phyloP scores from a whole-genome alignment of 2,888 invertebrate genomes.

The Neocrepidodera transversa region DNA sequence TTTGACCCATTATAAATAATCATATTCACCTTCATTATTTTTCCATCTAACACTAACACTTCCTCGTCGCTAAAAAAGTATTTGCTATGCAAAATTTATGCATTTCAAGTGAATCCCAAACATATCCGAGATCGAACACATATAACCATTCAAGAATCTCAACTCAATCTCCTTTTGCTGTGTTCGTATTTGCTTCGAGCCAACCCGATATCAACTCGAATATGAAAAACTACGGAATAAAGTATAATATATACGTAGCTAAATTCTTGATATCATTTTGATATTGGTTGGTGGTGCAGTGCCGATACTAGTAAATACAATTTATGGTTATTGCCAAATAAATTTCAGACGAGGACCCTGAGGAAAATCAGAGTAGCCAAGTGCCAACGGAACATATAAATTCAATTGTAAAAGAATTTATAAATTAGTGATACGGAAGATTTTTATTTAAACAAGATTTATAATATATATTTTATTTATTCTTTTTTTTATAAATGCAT shows the following conservation, averaged over 20 bases:
- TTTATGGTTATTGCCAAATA: constrained; percentile 56
- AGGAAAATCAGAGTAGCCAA: constrained; percentile 41
- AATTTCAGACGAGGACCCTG: constrained; percentile 50
- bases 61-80: no score
- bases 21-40: no score
- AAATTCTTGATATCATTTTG: constrained; percentile 30
- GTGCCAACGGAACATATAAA: background rate
- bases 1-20: no score
- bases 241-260: constrained; percentile 28
- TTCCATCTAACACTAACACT: no score
- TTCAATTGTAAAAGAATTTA: no score
- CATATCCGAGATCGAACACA: background rate
- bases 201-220: constrained; percentile 8
- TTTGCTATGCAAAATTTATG: no score
- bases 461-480: no score
- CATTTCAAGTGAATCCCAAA: background rate
- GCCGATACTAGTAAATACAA: constrained; percentile 49
- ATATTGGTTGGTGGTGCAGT: constrained; percentile 30
- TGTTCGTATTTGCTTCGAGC: constrained; percentile 5
- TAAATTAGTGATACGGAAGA: no score
- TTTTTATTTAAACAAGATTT: no score
- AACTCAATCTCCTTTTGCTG: background rate
- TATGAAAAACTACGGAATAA: constrained; percentile 18
- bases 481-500: no score
- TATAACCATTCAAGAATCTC: constrained; percentile 8